Conservation (phyloP, 2,888 invertebrate genomes). For the Tribolium freemani region DNA sequence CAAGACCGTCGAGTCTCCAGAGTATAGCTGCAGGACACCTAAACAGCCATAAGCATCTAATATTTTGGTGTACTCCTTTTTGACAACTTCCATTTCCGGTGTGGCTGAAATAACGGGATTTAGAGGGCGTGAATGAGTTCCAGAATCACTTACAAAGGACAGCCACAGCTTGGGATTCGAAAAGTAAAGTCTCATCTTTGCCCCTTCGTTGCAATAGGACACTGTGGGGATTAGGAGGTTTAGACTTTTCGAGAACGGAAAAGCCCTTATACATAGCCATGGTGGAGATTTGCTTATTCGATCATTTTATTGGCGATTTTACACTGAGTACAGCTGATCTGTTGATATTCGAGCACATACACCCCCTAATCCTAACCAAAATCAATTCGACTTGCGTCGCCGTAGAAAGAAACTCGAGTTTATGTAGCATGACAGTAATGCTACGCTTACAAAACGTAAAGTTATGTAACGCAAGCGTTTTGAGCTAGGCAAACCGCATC, state of each 20-base stretch:
- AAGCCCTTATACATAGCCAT: constrained; percentile 98
- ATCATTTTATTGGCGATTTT: constrained; percentile 26
- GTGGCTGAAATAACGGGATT: constrained; percentile 70
- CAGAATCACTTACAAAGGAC: constrained; percentile 76
- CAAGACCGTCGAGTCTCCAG: constrained; percentile 85
- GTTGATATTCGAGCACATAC: constrained; percentile 39
- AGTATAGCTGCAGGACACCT: constrained; percentile 91
- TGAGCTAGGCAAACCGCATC: not conserved
- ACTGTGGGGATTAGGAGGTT: constrained; percentile 89
- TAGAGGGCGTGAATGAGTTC: not conserved
- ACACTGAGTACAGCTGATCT: constrained; percentile 42
- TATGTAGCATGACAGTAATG: constrained; percentile 13
- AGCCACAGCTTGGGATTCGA: constrained; percentile 94
- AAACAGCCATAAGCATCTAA: constrained; percentile 96
- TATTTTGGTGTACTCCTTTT: constrained; percentile 90
- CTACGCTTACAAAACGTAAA: not conserved
- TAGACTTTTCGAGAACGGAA: constrained; percentile 90
- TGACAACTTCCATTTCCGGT: constrained; percentile 91
- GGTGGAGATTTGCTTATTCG: constrained; percentile 14
- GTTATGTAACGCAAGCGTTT: not conserved
- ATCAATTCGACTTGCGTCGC: constrained; percentile 40
- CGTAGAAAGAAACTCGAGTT: constrained; percentile 23
- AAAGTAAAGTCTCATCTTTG: constrained; percentile 87
- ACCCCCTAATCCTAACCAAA: constrained; percentile 36
- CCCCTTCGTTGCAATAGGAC: constrained; percentile 91